Percentiles rank a stretch among this genome's conserved stretches.
phyloP scores from a whole-genome alignment of 2,113 vertebrate species.

The Leptosomus discolor region DNA sequence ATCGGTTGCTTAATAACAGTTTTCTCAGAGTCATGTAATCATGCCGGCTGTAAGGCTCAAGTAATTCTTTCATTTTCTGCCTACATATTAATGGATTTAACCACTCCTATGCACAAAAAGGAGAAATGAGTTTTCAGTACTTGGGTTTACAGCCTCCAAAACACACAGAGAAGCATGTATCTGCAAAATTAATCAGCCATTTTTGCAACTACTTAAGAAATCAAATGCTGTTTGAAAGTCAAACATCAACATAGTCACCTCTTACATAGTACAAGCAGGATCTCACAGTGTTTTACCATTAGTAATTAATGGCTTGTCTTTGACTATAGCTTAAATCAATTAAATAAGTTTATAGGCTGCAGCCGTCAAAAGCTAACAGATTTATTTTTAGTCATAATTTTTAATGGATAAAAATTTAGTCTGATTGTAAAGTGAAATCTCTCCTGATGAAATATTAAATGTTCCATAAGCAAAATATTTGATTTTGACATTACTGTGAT shows the following conservation, averaged over 20 bases:
- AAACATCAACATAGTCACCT: neutral
- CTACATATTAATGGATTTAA: neutral
- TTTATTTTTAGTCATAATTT: neutral
- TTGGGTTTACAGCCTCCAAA: neutral
- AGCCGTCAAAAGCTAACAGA: neutral
- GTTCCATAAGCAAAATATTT: slow-evolving; percentile 4
- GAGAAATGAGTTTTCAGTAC: neutral
- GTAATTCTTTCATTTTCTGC: slow-evolving; percentile 38
- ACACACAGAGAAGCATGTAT: neutral
- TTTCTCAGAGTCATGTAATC: slow-evolving; percentile 15
- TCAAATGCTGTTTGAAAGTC: slow-evolving; percentile 3
- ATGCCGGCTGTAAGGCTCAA: slow-evolving; percentile 1
- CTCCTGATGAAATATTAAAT: neutral
- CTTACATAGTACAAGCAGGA: neutral
- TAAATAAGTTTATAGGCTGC: neutral
- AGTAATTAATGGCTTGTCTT: neutral
- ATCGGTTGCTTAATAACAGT: slow-evolving; percentile 36
- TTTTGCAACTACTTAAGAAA: neutral
- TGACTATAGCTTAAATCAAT: neutral
- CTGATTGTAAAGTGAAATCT: neutral
- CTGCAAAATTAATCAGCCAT: neutral
- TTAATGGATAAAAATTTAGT: neutral
- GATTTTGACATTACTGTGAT: neutral
- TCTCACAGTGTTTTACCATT: neutral
- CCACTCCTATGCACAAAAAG: neutral